Conservation (phyloP, 1,140 invertebrate genomes). For the Nylanderia fulva region DNA sequence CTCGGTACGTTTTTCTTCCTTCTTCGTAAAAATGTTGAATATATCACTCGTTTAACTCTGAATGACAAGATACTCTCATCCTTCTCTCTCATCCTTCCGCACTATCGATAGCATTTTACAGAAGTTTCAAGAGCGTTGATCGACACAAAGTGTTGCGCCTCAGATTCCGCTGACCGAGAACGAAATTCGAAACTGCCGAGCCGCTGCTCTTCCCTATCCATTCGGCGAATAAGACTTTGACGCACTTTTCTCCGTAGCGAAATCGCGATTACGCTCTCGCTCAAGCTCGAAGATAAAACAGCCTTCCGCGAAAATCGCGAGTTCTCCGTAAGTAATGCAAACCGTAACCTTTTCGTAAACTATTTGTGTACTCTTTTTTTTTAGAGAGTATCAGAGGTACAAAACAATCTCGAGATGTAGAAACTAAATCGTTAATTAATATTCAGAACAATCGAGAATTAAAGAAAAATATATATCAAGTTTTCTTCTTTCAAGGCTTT, state of each 20-base stretch:
- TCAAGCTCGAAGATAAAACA: conserved; percentile 47
- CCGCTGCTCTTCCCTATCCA: background rate
- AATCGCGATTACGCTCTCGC: conserved; percentile 31
- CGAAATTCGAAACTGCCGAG: conserved; percentile 55
- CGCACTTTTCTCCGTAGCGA: conserved; percentile 67
- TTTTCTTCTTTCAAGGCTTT: no score
- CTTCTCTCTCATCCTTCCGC: conserved; percentile 19
- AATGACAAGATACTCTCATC: conserved; percentile 16
- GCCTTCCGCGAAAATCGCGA: conserved; percentile 32
- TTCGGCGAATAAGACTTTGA: conserved; percentile 68
- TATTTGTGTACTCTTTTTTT: background rate
- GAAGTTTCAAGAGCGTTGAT: conserved; percentile 17
- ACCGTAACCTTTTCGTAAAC: background rate
- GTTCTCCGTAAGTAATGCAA: conserved; percentile 10
- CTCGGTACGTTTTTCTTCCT: no score
- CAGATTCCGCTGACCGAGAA: conserved; percentile 54
- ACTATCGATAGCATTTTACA: conserved; percentile 14
- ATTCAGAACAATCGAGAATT: background rate
- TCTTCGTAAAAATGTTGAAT: no score
- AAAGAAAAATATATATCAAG: no score
- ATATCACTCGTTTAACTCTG: background rate
- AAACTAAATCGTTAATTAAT: background rate
- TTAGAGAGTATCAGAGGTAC: no score
- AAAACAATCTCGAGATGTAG: background rate
- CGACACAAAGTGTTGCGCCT: conserved; percentile 12